A percentile compares a stretch with the other conserved stretches of the same genome.
phyloP scores from a whole-genome alignment of 2,113 vertebrate species.

The Chionis minor region DNA sequence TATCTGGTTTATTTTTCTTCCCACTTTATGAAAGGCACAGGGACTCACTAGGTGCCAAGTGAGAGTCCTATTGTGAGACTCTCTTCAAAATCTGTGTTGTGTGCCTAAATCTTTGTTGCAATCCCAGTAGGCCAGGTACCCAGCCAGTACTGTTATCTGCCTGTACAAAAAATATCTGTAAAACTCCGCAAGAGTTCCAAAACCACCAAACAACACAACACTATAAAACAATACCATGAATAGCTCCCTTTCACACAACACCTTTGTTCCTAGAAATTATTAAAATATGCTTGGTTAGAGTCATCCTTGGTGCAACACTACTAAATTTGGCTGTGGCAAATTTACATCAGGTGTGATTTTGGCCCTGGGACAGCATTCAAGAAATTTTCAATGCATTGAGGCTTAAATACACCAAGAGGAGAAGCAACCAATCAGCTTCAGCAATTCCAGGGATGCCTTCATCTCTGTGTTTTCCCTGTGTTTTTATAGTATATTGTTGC shows the following conservation, averaged over 20 bases:
- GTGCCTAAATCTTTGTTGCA: neutral
- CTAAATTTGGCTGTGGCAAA: neutral
- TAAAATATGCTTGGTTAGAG: neutral
- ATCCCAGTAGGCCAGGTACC: neutral
- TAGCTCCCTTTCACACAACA: neutral
- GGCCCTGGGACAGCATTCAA: neutral
- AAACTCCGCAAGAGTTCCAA: neutral
- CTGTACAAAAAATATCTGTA: neutral
- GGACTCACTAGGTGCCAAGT: neutral
- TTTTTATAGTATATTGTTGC: conserved; percentile 55
- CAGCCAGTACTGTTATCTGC: neutral
- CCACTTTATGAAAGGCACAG: neutral
- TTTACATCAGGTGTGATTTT: neutral
- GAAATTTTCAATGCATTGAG: neutral
- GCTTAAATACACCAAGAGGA: neutral
- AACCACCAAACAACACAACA: neutral
- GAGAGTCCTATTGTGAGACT: neutral
- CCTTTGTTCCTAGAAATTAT: neutral
- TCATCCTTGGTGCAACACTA: neutral
- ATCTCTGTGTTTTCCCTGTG: conserved; percentile 33
- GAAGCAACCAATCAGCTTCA: conserved; percentile 31
- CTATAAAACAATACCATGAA: neutral
- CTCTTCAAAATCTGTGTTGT: neutral
- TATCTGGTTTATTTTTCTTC: neutral
- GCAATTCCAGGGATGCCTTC: conserved; percentile 43